Percentiles rank a stretch among this genome's conserved stretches.
These are phyloP conservation scores for Pipa parva DNA, from an alignment of 2,113 vertebrate species.

Conservation along the genomic window DNA sequence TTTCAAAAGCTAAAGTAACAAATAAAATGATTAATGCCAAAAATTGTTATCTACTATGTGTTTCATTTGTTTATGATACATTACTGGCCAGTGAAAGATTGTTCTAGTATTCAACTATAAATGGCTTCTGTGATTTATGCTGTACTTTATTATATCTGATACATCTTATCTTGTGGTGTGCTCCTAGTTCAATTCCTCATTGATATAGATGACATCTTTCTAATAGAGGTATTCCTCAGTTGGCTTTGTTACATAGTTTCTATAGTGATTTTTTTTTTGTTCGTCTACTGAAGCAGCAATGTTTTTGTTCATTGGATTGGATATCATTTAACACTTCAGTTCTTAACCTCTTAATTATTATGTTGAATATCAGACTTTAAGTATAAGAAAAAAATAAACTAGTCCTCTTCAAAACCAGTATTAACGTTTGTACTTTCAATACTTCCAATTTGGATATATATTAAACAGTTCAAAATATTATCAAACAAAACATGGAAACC, in stretches of 20 bases:
- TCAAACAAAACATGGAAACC: no score
- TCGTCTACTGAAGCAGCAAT: neutral
- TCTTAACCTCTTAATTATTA: no score
- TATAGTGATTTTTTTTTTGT: constrained; percentile 17
- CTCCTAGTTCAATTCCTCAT: constrained; percentile 19
- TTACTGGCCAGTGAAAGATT: neutral
- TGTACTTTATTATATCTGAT: constrained; percentile 27
- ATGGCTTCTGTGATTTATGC: constrained; percentile 19
- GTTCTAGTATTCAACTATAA: neutral
- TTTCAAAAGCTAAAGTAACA: no score
- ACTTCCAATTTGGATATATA: no score
- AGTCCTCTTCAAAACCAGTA: no score
- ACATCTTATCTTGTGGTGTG: constrained; percentile 7
- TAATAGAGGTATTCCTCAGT: constrained; percentile 21
- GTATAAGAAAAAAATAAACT: no score
- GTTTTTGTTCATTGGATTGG: constrained; percentile 1
- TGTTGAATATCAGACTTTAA: no score
- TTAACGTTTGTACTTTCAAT: no score
- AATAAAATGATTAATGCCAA: no score
- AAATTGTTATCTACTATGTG: no score
- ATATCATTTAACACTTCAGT: no score
- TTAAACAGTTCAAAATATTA: no score
- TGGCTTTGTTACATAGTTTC: constrained; percentile 7
- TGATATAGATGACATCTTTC: constrained; percentile 20
- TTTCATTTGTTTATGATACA: neutral